Base-by-base conservation (phyloP, 2,888 invertebrate species). In the Megastigmus dorsalis region DNA sequence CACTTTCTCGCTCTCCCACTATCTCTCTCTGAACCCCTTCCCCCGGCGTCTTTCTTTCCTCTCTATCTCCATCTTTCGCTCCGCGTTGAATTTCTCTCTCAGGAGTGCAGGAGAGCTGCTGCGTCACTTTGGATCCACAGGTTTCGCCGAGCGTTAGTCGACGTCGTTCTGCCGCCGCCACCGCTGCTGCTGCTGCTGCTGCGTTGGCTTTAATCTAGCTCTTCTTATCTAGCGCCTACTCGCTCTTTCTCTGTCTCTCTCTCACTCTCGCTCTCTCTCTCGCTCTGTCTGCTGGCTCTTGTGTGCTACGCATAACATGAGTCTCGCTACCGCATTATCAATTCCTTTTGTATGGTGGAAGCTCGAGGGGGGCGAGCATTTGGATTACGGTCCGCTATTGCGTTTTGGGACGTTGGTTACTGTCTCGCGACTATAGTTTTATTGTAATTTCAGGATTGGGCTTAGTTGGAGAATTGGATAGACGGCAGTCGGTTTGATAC, bases 1-100 rank as follows among this genome's bases (percentile, higher is more conserved):
- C n/a, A n/a, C n/a, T n/a, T 68, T 70, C 73, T 76, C 80, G 80
- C 79, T 80, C 77, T 80, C 80, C 80, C 80, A n/a, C 80, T 2
- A 28, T 23, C 62, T 38, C 54, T 65, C 76, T 79, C 38, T 43
- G 79, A n/a, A n/a, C 81, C 3, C 45, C 15, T 52, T 70, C 75
- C 76, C 72, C 69, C n/a, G n/a, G n/a, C n/a, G n/a, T 66, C 71
- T 74, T 30, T 63, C 45, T 54, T 72, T 50, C 30, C 9, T 9
- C 28, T 55, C 52, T 28, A 7, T 38, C 18, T 9, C 15, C n/a
- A 52, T 75, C 65, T 69, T 59, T 52, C 48, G 57, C 45, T 30
- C n/a, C 65, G 15, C 48, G 48, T 52, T 68, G 68, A 55, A 62
- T 77, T 63, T 77, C 74, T 10, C 20, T 36, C 28, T 63, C n/a